Base-by-base conservation (phyloP, 2,113 vertebrate genomes). In the Thalassoma bifasciatum region DNA sequence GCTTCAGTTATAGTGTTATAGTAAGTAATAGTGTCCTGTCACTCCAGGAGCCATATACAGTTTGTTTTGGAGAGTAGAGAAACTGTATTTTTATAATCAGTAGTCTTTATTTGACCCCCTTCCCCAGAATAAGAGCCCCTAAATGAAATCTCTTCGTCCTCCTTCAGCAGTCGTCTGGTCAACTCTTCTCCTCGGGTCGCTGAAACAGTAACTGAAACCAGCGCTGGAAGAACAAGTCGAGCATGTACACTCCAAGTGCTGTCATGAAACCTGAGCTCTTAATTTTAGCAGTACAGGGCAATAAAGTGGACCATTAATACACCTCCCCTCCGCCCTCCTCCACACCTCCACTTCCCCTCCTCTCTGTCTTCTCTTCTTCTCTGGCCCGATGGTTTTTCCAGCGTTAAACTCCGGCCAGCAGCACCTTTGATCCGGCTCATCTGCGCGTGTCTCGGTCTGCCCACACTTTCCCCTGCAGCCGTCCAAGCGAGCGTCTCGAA, bases 301-400 rank as follows among this genome's bases (percentile, higher is more conserved):
- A 84, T 89, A 84, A 89, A 92, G 79, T 49, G 79, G 64, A 54
- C 60, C 79, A 79, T 84, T 89, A 86, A 81, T 88, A 69, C 61
- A 1, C 57, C 73, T 81, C 78, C n/a, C n/a, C 77, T 58, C 34
- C 63, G 66, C 44, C 37, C 40, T 44, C 42, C 42, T 17, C 42
- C 13, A 44, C 52, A 75, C 68, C 72, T 57, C 65, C 58, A 16
- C 52, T 59, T 21, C 61, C 36, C 63, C 38, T 38, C 42, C 46
- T 22, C 73, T 19, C 36, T 4, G 61, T 63, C 81, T 83, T 59
- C 53, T 80, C 76, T 82, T 73, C 75, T 74, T 64, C 78, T 75
- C 72, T 71, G 77, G 69, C 47, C 57, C 60, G 68, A 92, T 91
- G 88, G 63, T 72, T 92, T 92, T 91, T 90, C 91, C 92, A 92